These are phyloP conservation scores for Drepana falcataria DNA, from an alignment of 2,888 invertebrate genomes.

Conservation along the genomic window DNA sequence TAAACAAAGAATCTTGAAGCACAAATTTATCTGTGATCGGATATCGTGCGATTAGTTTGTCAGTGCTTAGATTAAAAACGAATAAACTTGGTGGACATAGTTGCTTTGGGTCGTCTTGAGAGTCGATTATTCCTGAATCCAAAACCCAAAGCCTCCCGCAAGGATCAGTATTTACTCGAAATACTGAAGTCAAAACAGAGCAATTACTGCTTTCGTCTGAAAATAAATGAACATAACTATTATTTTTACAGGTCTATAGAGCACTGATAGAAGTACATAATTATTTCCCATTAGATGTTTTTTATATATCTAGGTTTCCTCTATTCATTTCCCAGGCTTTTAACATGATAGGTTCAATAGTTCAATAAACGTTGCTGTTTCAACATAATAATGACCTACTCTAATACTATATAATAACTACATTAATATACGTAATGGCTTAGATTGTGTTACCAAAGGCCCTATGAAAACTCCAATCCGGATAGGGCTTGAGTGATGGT, in stretches of 20 bases:
- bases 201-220: slow-evolving; percentile 71
- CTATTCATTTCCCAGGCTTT: no score
- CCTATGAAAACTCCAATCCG: slow-evolving; percentile 84
- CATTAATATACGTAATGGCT: no score
- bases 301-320: no score
- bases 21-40: slow-evolving; percentile 82
- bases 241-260: background rate
- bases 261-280: no score
- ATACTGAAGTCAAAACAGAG: slow-evolving; percentile 85
- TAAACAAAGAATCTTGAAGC: slow-evolving; percentile 82
- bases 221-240: background rate
- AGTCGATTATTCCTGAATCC: slow-evolving; percentile 87
- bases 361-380: no score
- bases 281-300: no score
- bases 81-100: slow-evolving; percentile 86
- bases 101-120: slow-evolving; percentile 81
- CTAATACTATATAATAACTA: no score
- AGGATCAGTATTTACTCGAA: slow-evolving; percentile 84
- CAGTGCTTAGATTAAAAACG: slow-evolving; percentile 84
- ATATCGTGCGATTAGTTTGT: slow-evolving; percentile 80
- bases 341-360: no score
- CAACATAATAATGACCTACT: no score
- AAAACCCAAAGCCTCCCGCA: slow-evolving; percentile 89
- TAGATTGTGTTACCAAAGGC: slow-evolving; percentile 57
- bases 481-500: slow-evolving; percentile 85